Percentiles rank a stretch among this genome's conserved stretches.
Evolutionary conservation across 2,113 vertebrate species (phyloP).

Genomic region (Zingel zingel): DNA sequence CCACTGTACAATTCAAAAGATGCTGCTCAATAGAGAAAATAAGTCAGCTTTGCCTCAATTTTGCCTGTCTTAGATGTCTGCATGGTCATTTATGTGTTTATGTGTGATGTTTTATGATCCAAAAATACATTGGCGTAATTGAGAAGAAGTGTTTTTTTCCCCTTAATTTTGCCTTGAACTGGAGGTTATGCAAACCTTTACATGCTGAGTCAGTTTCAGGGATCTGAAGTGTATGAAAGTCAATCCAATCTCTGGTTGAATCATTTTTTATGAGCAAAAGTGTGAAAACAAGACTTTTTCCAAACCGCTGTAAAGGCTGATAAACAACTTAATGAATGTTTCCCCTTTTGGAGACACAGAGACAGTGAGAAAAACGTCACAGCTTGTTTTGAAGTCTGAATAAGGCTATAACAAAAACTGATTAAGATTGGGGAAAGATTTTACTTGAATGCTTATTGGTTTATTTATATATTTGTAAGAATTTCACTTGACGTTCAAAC

Average conservation of each 20-base stretch:
- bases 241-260: constrained; percentile 15
- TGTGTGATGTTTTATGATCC: constrained; percentile 58
- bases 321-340: constrained; percentile 8
- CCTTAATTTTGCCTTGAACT: constrained; percentile 24
- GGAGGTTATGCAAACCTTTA: constrained; percentile 6
- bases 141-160: not conserved
- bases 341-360: constrained; percentile 12
- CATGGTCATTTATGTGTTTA: constrained; percentile 47
- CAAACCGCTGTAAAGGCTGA: constrained; percentile 7
- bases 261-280: constrained; percentile 34
- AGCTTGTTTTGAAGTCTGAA: constrained; percentile 6
- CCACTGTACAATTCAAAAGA: constrained; percentile 27
- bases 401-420: not conserved
- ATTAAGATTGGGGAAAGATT: not conserved
- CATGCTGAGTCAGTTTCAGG: not conserved
- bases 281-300: constrained; percentile 15
- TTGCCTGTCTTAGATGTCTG: constrained; percentile 20
- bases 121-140: constrained; percentile 45
- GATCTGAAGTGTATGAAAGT: not conserved
- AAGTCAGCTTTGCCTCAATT: constrained; percentile 6
- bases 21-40: constrained; percentile 37
- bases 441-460: not conserved
- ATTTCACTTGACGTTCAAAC: not conserved
- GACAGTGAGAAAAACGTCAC: not conserved
- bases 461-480: not conserved